Evolutionary conservation across 2,888 invertebrate genomes (phyloP), one percentile per base, ranked within the genome.

Genomic region (Globia sparganii): DNA sequence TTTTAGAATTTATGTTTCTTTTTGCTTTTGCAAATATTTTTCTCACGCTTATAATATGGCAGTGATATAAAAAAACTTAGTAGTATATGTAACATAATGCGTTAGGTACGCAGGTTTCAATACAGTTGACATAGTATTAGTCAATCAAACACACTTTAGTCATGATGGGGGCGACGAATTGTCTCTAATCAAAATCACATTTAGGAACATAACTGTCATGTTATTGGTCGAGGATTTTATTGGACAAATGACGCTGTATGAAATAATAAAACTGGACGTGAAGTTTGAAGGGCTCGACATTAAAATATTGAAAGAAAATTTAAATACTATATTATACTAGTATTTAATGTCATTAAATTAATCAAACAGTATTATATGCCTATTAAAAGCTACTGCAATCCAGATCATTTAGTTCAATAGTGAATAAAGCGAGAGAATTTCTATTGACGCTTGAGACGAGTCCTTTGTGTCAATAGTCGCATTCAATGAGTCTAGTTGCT

Each of bases 131-230:
- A 78, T 66, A 69, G 67, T 87, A 90, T 90, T 90, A 89, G 89
- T 91, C 93, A 94, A 94, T 94, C 91, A 91, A 92, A 91, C 88
- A 92, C 93, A 92, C 91, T 94, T 93, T 90, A 82, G 88, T 81
- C 79, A 83, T 85, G 91, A 95, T 95, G 93, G 94, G 96, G 96
- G 95, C 94, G 91, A 93, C 90, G 92, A 95, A 95, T 95, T 94
- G 93, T 87, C 86, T 86, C 91, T 91, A 95, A 95, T 96, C 93
- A 95, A 96, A 96, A 94, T 94, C 95, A 94, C 94, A 96, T 96
- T 96, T 91, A 85, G 87, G 72, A 80, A 87, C 94, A 90, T 89
- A 85, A 83, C 85, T 87, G 86, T 86, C 87, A 82, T 72, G 86
- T 86, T 81, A 85, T 87, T 81, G 80, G 74, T 69, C 73, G 72